Evolutionary conservation across 1,140 invertebrate species (phyloP).

Genomic region (Tetranychus cinnabarinus): DNA sequence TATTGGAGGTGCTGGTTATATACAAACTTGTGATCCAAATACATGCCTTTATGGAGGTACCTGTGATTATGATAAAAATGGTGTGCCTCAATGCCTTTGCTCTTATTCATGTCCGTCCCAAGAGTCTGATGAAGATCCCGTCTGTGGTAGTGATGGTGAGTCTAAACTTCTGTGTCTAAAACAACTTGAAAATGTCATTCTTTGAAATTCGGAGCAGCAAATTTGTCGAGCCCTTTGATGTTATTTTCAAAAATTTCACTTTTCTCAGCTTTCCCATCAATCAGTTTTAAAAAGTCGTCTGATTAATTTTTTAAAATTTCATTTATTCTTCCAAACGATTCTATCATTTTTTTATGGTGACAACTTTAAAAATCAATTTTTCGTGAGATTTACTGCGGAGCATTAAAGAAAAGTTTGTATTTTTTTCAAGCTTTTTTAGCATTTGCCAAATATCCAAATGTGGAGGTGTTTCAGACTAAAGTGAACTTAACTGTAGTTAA

Average conservation of each 20-base stretch:
- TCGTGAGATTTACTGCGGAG: no score
- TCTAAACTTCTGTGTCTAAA: constrained; percentile 24
- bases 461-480: no score
- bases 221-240: constrained; percentile 11
- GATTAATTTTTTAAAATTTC: no score
- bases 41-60: constrained; percentile 12
- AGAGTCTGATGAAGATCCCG: constrained; percentile 2
- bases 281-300: no score
- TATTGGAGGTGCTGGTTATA: neutral
- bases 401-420: no score
- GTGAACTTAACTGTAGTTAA: no score
- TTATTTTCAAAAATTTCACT: neutral
- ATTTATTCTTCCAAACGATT: no score
- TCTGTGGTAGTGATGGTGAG: constrained; percentile 34
- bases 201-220: neutral
- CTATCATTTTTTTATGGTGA: no score
- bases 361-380: no score
- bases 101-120: constrained; percentile 8
- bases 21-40: constrained; percentile 9
- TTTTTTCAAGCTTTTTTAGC: no score
- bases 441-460: no score
- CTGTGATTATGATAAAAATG: constrained; percentile 10
- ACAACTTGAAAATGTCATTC: constrained; percentile 33
- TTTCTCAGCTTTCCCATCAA: no score
- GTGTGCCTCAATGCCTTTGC: constrained; percentile 10